phyloP scores from a whole-genome alignment of 2,113 vertebrate species.

The Cercopithecus mona region DNA sequence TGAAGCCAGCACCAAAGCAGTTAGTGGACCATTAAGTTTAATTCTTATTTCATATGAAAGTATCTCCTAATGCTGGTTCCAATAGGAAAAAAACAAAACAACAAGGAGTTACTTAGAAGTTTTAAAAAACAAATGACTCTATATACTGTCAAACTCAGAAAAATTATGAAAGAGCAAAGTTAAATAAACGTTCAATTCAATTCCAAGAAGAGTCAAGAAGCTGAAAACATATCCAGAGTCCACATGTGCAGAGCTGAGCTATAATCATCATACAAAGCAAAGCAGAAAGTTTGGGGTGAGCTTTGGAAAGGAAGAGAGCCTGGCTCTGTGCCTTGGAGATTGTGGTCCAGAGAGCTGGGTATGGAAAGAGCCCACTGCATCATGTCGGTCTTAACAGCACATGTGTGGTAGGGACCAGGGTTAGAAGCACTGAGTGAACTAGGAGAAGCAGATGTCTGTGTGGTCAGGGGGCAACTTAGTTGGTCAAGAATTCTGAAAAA shows the following conservation, averaged over 20 bases:
- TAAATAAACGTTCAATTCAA: background rate
- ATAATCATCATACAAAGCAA: background rate
- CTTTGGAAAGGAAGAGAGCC: background rate
- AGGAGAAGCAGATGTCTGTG: background rate
- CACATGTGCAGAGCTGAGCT: background rate
- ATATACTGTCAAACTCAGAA: background rate
- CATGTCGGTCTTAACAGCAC: background rate
- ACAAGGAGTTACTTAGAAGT: background rate
- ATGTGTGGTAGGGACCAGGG: background rate
- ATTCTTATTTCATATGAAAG: background rate
- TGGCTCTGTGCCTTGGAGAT: background rate
- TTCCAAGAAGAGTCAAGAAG: slow-evolving; percentile 8
- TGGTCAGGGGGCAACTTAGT: background rate
- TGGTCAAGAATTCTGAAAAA: background rate
- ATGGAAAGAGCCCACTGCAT: background rate
- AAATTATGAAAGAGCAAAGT: background rate
- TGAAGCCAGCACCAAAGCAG: background rate
- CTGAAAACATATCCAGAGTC: background rate
- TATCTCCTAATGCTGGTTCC: background rate
- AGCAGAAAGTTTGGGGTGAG: background rate
- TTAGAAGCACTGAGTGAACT: background rate
- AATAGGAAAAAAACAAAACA: slow-evolving; percentile 45
- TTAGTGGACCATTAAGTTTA: background rate
- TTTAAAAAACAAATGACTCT: slow-evolving; percentile 17
- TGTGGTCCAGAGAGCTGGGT: background rate